Percentiles rank a stretch among this genome's conserved stretches.
Conservation (phyloP, 2,113 vertebrate species). For the Rhynchopsitta pachyrhyncha region DNA sequence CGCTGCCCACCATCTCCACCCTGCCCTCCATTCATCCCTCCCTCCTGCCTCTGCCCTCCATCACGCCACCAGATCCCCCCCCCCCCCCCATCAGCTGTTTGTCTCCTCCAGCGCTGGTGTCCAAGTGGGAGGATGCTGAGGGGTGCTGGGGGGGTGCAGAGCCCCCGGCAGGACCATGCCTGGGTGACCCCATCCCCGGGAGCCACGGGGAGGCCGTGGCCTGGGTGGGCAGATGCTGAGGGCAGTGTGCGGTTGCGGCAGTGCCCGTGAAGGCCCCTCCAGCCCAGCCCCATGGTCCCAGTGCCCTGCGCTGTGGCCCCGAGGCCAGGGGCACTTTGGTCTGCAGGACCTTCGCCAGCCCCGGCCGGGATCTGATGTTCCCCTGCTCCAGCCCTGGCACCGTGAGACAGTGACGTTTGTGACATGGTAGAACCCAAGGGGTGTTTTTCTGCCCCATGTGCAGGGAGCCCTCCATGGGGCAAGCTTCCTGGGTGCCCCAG, state of each 20-base stretch:
- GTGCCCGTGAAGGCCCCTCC: neutral
- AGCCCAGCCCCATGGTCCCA: neutral
- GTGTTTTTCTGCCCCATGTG: neutral
- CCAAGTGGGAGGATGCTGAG: neutral
- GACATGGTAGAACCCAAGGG: accelerated
- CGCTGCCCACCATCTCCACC: neutral
- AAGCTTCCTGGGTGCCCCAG: neutral
- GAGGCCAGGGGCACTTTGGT: accelerated
- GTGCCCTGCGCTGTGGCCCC: accelerated
- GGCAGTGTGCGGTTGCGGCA: neutral
- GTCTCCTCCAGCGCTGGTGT: neutral
- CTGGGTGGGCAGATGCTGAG: accelerated
- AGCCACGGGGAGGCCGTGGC: neutral
- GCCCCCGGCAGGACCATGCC: neutral
- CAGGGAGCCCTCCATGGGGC: accelerated
- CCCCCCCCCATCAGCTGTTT: neutral
- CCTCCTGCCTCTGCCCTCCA: neutral
- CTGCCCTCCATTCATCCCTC: neutral
- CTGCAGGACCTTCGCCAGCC: neutral
- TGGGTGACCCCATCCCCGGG: accelerated
- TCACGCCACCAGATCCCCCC: neutral
- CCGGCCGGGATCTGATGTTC: accelerated
- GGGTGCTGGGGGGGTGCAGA: neutral
- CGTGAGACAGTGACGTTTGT: accelerated
- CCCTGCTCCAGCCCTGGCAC: accelerated